Conservation (phyloP, 2,113 vertebrate species). For the Toxotes jaculatrix region DNA sequence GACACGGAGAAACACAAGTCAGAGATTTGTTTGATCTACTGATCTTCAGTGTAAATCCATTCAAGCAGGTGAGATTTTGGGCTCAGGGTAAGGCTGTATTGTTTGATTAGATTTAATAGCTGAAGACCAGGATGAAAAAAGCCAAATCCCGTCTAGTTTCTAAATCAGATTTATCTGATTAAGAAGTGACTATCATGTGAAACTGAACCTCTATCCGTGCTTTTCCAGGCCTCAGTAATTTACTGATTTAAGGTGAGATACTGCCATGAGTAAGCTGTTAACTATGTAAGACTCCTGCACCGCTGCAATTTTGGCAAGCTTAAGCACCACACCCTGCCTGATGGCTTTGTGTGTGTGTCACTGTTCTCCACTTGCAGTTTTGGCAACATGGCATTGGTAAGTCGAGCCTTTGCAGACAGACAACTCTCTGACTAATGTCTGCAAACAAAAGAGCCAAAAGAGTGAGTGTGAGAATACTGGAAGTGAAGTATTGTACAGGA, state of each 20-base stretch:
- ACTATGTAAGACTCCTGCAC: neutral
- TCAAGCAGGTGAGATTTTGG: neutral
- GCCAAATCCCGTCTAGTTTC: neutral
- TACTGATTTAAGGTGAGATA: neutral
- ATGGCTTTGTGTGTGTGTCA: constrained; percentile 33
- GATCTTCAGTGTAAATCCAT: neutral
- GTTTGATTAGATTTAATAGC: neutral
- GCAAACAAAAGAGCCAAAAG: neutral
- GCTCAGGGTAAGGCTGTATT: neutral
- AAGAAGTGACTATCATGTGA: neutral
- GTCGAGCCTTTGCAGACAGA: neutral
- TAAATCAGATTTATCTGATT: neutral
- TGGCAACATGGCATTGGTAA: neutral
- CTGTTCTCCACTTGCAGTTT: neutral
- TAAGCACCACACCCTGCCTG: constrained; percentile 40
- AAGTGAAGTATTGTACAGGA: neutral
- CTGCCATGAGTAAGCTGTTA: neutral
- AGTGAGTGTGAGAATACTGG: neutral
- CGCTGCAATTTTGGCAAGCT: neutral
- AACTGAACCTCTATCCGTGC: neutral
- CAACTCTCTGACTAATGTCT: constrained; percentile 12
- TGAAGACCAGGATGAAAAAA: neutral
- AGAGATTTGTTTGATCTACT: constrained; percentile 1
- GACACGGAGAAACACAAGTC: neutral
- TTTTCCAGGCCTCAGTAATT: neutral